These are phyloP conservation scores for Lamprotornis superbus DNA, from an alignment of 2,113 vertebrate species.

Conservation along the genomic window DNA sequence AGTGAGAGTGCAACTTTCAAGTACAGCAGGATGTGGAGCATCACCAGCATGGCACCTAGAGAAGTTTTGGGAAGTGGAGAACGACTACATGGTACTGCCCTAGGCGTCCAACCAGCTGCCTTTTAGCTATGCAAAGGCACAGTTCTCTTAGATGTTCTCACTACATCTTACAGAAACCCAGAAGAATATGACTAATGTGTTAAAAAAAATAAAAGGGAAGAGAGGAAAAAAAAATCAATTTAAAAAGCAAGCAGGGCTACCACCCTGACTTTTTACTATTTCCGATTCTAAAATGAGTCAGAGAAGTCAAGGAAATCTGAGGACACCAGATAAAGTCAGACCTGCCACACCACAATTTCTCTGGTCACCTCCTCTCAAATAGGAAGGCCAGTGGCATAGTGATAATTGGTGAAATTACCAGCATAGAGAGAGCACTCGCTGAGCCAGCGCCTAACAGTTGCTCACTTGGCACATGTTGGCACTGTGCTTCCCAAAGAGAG, in stretches of 20 bases:
- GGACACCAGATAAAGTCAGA: background rate
- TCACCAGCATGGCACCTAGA: background rate
- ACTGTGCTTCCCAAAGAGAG: background rate
- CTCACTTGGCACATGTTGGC: background rate
- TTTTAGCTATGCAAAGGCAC: background rate
- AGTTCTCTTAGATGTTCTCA: background rate
- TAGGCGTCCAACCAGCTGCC: background rate
- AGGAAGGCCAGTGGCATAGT: constrained; percentile 13
- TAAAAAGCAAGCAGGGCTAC: background rate
- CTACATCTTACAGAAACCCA: accelerated
- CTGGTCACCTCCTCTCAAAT: background rate
- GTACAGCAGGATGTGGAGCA: accelerated
- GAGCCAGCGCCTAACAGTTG: background rate
- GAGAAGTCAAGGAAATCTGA: constrained; percentile 29
- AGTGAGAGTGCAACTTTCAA: background rate
- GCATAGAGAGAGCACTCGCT: background rate
- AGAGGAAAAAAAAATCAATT: background rate
- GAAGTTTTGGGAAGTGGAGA: background rate
- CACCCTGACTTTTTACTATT: background rate
- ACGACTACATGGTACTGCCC: background rate
- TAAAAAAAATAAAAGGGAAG: background rate
- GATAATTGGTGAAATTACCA: constrained; percentile 36
- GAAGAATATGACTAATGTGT: background rate
- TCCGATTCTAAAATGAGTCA: background rate
- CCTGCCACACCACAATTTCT: background rate